phyloP scores from a whole-genome alignment of 2,888 invertebrate genomes.

The Standfussiana lucernea region DNA sequence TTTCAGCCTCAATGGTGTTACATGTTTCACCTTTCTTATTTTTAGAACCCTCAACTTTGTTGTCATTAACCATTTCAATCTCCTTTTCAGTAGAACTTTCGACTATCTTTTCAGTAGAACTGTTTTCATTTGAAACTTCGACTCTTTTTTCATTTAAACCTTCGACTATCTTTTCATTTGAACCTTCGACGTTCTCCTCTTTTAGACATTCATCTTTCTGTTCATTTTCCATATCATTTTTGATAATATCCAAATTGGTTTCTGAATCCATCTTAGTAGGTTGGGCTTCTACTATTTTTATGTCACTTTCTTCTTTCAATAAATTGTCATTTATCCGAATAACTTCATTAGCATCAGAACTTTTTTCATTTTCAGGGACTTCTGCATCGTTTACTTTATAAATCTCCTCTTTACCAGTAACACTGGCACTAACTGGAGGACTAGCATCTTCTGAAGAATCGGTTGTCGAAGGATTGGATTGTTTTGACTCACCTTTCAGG shows the following conservation, averaged over 20 bases:
- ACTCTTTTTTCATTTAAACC: background rate
- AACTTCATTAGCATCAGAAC: background rate
- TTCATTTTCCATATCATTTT: constrained; percentile 2
- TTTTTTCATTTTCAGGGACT: constrained; percentile 7
- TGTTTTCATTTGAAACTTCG: background rate
- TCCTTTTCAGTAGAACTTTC: background rate
- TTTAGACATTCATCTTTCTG: background rate
- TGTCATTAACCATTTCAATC: background rate
- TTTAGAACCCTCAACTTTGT: constrained; percentile 5
- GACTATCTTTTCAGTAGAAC: background rate
- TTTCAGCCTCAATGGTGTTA: constrained; percentile 8
- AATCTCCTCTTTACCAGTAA: background rate
- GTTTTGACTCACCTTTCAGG: constrained; percentile 47
- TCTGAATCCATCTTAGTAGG: background rate
- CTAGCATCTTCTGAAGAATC: background rate
- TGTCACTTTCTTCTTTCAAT: constrained; percentile 3
- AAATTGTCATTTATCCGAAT: constrained; percentile 21
- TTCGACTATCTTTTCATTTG: background rate
- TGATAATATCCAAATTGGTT: background rate
- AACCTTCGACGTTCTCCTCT: background rate
- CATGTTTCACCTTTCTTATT: constrained; percentile 10
- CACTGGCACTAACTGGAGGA: background rate
- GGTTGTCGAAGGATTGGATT: background rate
- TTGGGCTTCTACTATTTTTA: background rate
- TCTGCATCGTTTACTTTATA: constrained; percentile 9